Percentiles rank a stretch among this genome's conserved stretches.
phyloP scores from a whole-genome alignment of 1,140 invertebrate genomes.

The Sarcophaga peregrina region DNA sequence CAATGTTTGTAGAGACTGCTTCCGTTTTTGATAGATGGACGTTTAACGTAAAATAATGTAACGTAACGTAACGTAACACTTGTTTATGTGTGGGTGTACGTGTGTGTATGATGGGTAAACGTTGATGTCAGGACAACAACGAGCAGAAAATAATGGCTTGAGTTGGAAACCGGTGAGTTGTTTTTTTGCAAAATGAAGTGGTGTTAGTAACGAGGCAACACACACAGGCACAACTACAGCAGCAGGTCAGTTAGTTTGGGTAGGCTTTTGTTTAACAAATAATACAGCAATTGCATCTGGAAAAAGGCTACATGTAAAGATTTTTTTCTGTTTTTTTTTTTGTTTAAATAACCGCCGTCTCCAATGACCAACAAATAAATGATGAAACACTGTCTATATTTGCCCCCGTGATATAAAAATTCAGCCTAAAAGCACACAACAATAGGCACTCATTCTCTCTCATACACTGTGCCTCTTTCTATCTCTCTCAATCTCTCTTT shows the following conservation, averaged over 20 bases:
- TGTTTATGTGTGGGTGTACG: not conserved
- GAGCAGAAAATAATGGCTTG: too few species aligned
- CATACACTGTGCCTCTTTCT: too few species aligned
- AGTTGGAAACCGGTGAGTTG: not conserved
- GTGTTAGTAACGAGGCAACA: too few species aligned
- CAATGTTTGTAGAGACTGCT: slow-evolving; percentile 40
- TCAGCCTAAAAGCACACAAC: too few species aligned
- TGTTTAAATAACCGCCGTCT: too few species aligned
- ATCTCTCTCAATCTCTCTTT: too few species aligned
- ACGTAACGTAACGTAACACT: not conserved
- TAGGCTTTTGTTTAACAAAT: not conserved
- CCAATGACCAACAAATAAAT: slow-evolving; percentile 37
- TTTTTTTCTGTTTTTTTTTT: too few species aligned
- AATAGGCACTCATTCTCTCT: too few species aligned
- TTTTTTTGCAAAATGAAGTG: not conserved
- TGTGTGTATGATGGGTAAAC: not conserved
- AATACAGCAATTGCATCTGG: not conserved
- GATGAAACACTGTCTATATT: slow-evolving; percentile 38
- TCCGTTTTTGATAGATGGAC: slow-evolving; percentile 29
- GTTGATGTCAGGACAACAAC: not conserved
- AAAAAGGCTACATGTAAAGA: not conserved
- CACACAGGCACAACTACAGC: too few species aligned
- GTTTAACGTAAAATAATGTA: not conserved
- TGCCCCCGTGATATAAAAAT: slow-evolving; percentile 40
- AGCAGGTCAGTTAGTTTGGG: not conserved